A percentile compares a stretch with the other conserved stretches of the same genome.
Conservation (phyloP, 2,888 invertebrate genomes). For the Plebejus anna region DNA sequence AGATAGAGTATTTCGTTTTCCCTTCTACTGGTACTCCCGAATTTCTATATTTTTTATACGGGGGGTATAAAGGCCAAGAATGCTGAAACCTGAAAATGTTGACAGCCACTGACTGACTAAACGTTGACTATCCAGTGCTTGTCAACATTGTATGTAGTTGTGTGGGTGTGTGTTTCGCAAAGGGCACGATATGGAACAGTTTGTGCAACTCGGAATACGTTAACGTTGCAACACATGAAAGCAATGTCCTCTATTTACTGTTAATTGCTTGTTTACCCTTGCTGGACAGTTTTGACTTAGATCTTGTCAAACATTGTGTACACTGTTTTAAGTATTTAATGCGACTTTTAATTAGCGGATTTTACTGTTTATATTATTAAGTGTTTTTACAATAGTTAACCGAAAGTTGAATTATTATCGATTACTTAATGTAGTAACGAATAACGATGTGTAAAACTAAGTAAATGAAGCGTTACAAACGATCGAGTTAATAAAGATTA, state of each 20-base stretch:
- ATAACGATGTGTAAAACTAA: background rate
- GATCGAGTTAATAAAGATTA: background rate
- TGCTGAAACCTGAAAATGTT: background rate
- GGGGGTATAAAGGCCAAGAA: background rate
- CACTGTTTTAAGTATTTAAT: too few species aligned
- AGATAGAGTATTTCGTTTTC: too few species aligned
- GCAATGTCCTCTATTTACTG: conserved; percentile 8
- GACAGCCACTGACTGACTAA: too few species aligned
- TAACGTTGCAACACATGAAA: conserved; percentile 18
- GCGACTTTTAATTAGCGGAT: too few species aligned
- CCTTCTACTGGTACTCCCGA: too few species aligned
- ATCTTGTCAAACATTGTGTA: background rate
- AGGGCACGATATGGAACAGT: conserved; percentile 18
- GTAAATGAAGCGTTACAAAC: conserved; percentile 14
- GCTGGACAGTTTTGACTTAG: background rate
- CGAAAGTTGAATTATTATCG: background rate
- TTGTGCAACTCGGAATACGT: conserved; percentile 12
- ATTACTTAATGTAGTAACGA: background rate
- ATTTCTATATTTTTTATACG: too few species aligned
- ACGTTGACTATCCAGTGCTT: background rate
- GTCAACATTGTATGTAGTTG: background rate
- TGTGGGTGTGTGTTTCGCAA: conserved; percentile 18
- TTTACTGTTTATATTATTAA: background rate
- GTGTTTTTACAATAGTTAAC: background rate
- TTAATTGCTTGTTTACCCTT: conserved; percentile 7